Conservation (phyloP, 2,888 invertebrate genomes). For the Plebejus argus region DNA sequence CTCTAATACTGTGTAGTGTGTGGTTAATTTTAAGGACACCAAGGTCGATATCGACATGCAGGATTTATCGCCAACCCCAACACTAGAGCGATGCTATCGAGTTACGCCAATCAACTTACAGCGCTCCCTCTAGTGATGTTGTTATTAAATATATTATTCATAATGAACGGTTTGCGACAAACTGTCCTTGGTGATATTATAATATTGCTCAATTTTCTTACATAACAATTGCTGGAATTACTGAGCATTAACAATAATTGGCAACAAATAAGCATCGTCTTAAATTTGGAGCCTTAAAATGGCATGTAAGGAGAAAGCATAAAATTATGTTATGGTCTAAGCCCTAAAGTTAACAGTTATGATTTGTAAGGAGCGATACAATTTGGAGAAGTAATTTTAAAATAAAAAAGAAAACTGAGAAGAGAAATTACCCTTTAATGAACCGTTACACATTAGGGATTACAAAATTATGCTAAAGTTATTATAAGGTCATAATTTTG, state of each 20-base stretch:
- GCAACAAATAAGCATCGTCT: not conserved
- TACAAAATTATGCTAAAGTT: not conserved
- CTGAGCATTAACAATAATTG: not conserved
- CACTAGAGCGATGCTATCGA: slow-evolving; percentile 75
- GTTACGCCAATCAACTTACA: slow-evolving; percentile 79
- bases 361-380: not conserved
- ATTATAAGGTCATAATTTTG: no score
- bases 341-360: not conserved
- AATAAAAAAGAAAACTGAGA: no score
- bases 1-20: not conserved
- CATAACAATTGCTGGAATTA: not conserved
- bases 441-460: no score
- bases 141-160: slow-evolving; percentile 48
- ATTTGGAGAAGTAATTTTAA: no score
- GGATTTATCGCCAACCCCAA: slow-evolving; percentile 64
- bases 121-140: slow-evolving; percentile 63
- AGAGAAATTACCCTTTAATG: no score
- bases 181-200: slow-evolving; percentile 27
- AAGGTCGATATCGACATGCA: slow-evolving; percentile 52
- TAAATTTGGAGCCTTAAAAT: not conserved
- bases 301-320: not conserved
- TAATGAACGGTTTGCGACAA: slow-evolving; percentile 6
- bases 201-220: slow-evolving; percentile 13
- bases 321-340: not conserved
- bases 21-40: slow-evolving; percentile 23